Evolutionary conservation across 2,888 invertebrate genomes (phyloP), one percentile per base, ranked within the genome.

Genomic region (Monochamus alternatus): DNA sequence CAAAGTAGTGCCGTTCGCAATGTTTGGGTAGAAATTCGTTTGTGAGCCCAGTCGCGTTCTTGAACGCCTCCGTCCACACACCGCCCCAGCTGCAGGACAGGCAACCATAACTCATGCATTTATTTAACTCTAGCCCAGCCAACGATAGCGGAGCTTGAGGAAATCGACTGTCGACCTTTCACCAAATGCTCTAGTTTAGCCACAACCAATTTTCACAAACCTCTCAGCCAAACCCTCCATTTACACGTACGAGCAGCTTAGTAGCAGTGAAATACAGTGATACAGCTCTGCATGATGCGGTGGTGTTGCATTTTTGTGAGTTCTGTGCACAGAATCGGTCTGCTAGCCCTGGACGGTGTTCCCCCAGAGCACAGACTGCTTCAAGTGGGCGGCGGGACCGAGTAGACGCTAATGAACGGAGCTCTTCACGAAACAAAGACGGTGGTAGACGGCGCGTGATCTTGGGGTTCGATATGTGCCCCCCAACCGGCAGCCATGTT

Each of bases 401-500:
- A 78, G 63, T 63, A 67, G 64, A 68, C 51, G 67, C 59, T 62
- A 38, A 73, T 60, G 70, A 55, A 51, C 38, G n/a, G 66, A 32
- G 62, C 52, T 38, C 12, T 52, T 52, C 30, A 32, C 5, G 9
- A 14, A 60, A 63, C 71, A 63, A 55, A 51, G 73, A 74, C 77
- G 68, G 64, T 65, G 78, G 68, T 76, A 78, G 75, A 70, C 64
- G 74, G 70, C 64, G 76, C 76, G 76, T 76, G 79, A 78, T 77
- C 78, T 81, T 77, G 78, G 70, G 75, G 77, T 76, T 51, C 71
- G 71, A 77, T 79, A 81, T 82, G 81, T 81, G 81, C 78, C 74
- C 80, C 73, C 75, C 78, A 81, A 80, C 76, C 80, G 77, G 82
- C 83, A 84, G 87, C 84, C 87, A 90, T 90, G 90, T 90, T 90